Conservation (phyloP, 2,888 invertebrate species). For the Exocentrus adspersus region DNA sequence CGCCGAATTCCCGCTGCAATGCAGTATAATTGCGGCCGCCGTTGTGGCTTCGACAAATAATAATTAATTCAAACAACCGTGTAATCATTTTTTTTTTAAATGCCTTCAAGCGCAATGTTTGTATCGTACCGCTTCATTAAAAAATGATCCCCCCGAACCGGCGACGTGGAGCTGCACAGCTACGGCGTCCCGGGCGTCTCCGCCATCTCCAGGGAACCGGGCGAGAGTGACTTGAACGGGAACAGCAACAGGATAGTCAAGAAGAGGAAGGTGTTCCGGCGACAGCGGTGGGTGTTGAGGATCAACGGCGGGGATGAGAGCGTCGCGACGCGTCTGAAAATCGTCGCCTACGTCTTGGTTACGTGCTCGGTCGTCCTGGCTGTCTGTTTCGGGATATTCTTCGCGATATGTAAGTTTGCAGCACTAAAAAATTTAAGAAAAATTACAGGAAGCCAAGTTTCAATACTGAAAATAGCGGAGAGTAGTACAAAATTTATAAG, state of each 20-base stretch:
- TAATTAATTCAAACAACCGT: too few relatives aligned
- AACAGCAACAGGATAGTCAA: constrained; percentile 56
- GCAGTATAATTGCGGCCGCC: too few relatives aligned
- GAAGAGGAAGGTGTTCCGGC: constrained; percentile 59
- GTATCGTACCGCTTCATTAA: constrained; percentile 23
- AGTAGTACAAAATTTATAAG: too few relatives aligned
- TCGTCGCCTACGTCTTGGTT: constrained; percentile 53
- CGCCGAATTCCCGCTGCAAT: too few relatives aligned
- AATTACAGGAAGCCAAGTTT: too few relatives aligned
- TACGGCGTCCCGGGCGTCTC: constrained; percentile 52
- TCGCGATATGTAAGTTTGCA: constrained; percentile 52
- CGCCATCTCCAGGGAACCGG: constrained; percentile 54
- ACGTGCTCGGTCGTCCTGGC: constrained; percentile 54
- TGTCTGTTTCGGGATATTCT: constrained; percentile 53
- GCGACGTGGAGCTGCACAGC: constrained; percentile 57
- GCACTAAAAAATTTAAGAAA: too few relatives aligned
- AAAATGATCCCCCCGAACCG: constrained; percentile 49
- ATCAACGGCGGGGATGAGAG: constrained; percentile 54
- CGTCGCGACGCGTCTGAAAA: constrained; percentile 35
- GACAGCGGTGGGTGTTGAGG: constrained; percentile 60
- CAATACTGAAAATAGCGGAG: too few relatives aligned
- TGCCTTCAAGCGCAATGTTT: constrained; percentile 32
- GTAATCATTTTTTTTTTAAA: too few relatives aligned
- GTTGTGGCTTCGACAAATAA: background rate
- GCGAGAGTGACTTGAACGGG: constrained; percentile 50